Conservation (phyloP, 2,888 invertebrate genomes). For the Chirona hameri region DNA sequence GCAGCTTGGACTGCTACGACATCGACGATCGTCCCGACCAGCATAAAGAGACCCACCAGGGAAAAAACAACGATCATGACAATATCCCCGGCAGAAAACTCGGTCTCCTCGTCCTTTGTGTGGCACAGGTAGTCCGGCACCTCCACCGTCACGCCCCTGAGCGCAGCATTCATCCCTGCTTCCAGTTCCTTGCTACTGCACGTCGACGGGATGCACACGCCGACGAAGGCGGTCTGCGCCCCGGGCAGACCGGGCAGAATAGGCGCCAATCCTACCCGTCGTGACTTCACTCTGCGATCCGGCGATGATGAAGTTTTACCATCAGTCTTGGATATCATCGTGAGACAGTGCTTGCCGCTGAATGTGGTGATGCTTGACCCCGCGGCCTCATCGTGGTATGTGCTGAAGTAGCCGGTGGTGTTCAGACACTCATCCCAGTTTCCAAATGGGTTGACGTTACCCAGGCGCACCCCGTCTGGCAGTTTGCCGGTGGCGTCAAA, state of each 20-base stretch:
- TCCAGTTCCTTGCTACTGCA: not conserved
- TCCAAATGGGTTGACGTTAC: not conserved
- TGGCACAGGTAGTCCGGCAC: not conserved
- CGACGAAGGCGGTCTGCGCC: not conserved
- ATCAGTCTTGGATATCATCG: not conserved
- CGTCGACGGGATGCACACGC: not conserved
- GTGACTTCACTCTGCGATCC: not conserved
- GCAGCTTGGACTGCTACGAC: not conserved
- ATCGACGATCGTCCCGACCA: not conserved
- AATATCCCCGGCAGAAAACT: not conserved
- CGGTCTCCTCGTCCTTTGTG: not conserved
- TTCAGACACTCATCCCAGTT: not conserved
- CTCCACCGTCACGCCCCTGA: not conserved
- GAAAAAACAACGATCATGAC: not conserved
- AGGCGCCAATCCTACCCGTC: not conserved
- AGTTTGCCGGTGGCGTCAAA: not conserved
- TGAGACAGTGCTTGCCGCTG: not conserved
- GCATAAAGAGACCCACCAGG: not conserved
- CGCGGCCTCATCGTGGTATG: no score
- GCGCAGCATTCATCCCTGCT: not conserved
- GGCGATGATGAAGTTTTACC: not conserved
- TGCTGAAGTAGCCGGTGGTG: not conserved
- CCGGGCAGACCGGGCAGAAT: not conserved
- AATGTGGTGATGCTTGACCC: not conserved
- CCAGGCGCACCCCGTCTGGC: not conserved